Base-by-base conservation (phyloP, 2,888 invertebrate genomes). In the Athetis lepigone region DNA sequence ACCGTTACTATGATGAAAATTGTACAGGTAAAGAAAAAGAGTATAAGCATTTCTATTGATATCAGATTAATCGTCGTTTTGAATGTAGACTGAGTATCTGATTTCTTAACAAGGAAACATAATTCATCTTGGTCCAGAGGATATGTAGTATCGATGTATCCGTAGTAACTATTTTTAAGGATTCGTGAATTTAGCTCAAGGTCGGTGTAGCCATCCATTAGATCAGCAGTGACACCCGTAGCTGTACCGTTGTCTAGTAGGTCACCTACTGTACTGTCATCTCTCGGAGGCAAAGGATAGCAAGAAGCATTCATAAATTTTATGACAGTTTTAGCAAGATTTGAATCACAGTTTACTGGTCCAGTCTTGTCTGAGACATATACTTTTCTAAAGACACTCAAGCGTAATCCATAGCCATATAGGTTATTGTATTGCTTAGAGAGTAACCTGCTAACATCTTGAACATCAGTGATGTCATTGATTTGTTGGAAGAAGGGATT, bases 171-270 rank as follows among this genome's bases (percentile, higher is more conserved):
- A 50, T 92, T 91, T 57, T 95, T 92, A 4, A 96, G 85, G 45
- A 96, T 95, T 56, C 96, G 87, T 0, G 95, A 93, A 68, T 91
- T 96, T 7, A 96, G 79, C 63, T 96, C 95, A 18, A 96, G 78
- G 64, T 96, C 96, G 0, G 95, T 88, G 47, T 95, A 96, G 6
- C 92, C 91, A n/a, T 92, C 91, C 1, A 94, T 85, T 46, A 95
- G 77, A 78, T 95, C 94, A 21, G 89, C 89, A 6, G 94, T 94
- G 0, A 92, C 90, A 55, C 95, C 95, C 5, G 95, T 94, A 1
- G 92, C 91, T 39, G 92, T 95, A 1, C 93, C 94, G 68, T 94
- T 92, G 0, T 88, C 83, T 13, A 94, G 77, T 16, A 94, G 77
- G 76, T 93, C 92, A 19, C 95, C 95, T 2, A 94, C 90, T 0